Conservation (phyloP, 2,113 vertebrate genomes). For the Calidris pygmaea region DNA sequence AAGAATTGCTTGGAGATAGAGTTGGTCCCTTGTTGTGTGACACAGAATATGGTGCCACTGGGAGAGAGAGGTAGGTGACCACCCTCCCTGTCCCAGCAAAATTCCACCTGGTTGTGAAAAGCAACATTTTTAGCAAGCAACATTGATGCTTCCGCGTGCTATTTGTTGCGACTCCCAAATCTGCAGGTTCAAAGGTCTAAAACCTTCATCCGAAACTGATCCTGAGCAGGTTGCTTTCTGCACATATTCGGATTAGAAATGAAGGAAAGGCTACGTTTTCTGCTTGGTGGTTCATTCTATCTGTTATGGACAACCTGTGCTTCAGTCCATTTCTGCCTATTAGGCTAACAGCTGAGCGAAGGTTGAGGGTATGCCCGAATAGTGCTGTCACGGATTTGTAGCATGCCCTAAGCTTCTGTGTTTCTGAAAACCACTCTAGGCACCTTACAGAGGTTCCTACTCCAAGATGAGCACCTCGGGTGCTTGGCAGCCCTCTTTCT, state of each 20-base stretch:
- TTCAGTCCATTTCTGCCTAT: background rate
- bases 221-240: background rate
- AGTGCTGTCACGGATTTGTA: background rate
- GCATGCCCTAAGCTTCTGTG: background rate
- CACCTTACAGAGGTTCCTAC: background rate
- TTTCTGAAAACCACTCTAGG: background rate
- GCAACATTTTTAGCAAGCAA: background rate
- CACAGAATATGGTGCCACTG: background rate
- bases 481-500: background rate
- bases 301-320: background rate
- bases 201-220: background rate
- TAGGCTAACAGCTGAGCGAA: background rate
- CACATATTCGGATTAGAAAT: background rate
- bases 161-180: background rate
- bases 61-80: background rate
- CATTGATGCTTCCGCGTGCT: background rate
- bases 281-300: background rate
- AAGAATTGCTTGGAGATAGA: background rate
- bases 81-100: background rate
- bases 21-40: background rate
- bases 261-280: background rate
- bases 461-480: fast-evolving
- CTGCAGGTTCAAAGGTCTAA: background rate
- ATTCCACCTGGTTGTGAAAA: background rate
- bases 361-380: background rate